Conservation (phyloP, 2,113 vertebrate species). For the Petrocephalus microphthalmus region DNA sequence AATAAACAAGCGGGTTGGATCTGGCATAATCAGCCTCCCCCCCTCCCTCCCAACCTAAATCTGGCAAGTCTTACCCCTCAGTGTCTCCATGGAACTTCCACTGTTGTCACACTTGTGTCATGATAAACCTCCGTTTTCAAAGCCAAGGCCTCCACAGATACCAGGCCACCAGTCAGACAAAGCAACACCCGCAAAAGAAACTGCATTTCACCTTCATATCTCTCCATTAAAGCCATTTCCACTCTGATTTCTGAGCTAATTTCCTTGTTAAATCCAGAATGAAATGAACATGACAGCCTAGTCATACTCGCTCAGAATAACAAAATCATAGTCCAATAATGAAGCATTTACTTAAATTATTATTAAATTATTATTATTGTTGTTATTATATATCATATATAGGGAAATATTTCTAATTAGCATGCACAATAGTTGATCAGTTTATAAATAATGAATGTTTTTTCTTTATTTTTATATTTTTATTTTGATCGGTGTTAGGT, state of each 20-base stretch:
- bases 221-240: slow-evolving; percentile 47
- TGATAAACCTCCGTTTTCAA: slow-evolving; percentile 67
- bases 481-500: neutral
- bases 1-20: slow-evolving; percentile 71
- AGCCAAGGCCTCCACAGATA: slow-evolving; percentile 59
- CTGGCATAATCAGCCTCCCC: slow-evolving; percentile 68
- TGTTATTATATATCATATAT: neutral
- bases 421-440: neutral
- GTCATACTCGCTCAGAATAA: neutral
- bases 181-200: slow-evolving; percentile 73
- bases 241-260: slow-evolving; percentile 41
- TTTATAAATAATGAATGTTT: neutral
- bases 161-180: slow-evolving; percentile 59
- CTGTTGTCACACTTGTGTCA: slow-evolving; percentile 73
- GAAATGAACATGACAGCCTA: neutral
- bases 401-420: neutral
- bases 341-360: neutral
- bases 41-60: slow-evolving; percentile 64
- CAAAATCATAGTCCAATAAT: neutral
- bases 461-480: neutral
- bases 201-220: slow-evolving; percentile 82
- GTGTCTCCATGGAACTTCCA: slow-evolving; percentile 67
- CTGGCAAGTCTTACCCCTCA: slow-evolving; percentile 62
- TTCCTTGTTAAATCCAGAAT: neutral
- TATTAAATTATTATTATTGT: neutral